A percentile compares a stretch with the other conserved stretches of the same genome.
These are phyloP conservation scores for Hypanus sabinus DNA, from an alignment of 2,113 vertebrate genomes.

Conservation along the genomic window DNA sequence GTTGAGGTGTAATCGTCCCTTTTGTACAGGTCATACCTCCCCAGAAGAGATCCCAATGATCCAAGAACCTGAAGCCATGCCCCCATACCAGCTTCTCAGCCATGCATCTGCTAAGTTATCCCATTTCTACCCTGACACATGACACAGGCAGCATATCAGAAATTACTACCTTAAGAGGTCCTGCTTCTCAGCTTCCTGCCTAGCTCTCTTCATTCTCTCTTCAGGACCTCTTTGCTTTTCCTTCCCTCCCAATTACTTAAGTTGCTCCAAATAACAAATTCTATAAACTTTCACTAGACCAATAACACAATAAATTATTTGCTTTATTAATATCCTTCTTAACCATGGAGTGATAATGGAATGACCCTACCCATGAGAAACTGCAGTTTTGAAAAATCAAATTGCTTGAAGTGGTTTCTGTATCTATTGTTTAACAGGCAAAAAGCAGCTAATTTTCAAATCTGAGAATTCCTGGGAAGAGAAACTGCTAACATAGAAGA, in stretches of 20 bases:
- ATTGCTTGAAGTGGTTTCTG: background rate
- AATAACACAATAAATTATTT: background rate
- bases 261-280: background rate
- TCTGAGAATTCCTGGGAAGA: slow-evolving; percentile 53
- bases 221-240: too few species aligned
- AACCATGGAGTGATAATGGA: background rate
- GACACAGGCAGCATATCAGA: too few species aligned
- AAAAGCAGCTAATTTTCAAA: background rate
- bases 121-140: too few species aligned
- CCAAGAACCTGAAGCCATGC: too few species aligned
- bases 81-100: too few species aligned
- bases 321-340: background rate
- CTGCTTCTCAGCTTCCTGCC: too few species aligned
- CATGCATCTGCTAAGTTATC: too few species aligned
- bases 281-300: background rate
- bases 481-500: slow-evolving; percentile 50
- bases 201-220: too few species aligned
- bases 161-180: too few species aligned
- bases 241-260: background rate
- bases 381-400: background rate
- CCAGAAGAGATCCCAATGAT: too few species aligned
- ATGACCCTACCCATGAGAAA: background rate
- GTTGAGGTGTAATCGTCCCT: too few species aligned
- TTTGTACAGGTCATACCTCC: too few species aligned
- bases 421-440: background rate